Percentiles rank a stretch among this genome's conserved stretches.
phyloP scores from a whole-genome alignment of 2,797 vertebrate genomes.

The Melanotaenia trifasciata region DNA sequence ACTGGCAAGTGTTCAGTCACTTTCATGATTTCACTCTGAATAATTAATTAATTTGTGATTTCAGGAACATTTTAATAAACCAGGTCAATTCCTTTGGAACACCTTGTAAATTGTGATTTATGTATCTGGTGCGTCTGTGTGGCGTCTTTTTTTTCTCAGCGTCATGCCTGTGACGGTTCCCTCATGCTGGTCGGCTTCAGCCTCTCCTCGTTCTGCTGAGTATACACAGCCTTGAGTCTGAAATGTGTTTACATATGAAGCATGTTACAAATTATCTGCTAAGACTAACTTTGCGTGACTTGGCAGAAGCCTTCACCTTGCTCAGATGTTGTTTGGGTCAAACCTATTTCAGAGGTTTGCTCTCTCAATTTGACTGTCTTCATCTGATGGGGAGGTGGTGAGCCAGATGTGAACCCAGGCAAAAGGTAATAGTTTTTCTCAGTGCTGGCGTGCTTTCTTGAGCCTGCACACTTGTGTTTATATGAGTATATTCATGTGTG shows the following conservation, averaged over 20 bases:
- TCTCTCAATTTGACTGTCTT: constrained; percentile 80
- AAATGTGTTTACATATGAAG: constrained; percentile 85
- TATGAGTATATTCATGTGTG: constrained; percentile 22
- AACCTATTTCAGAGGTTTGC: constrained; percentile 81
- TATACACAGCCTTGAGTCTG: constrained; percentile 76
- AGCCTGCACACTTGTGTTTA: constrained; percentile 31
- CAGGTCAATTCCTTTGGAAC: constrained; percentile 29
- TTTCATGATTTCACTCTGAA: constrained; percentile 26
- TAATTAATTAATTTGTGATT: constrained; percentile 43
- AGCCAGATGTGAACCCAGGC: constrained; percentile 84
- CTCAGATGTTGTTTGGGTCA: constrained; percentile 86
- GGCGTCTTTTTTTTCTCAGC: constrained; percentile 35
- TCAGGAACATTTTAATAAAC: constrained; percentile 54
- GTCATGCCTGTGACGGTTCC: constrained; percentile 54
- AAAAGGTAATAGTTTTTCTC: constrained; percentile 64
- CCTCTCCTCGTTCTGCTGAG: constrained; percentile 62
- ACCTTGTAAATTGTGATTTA: constrained; percentile 38
- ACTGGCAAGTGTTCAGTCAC: constrained; percentile 11
- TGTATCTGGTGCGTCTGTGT: constrained; percentile 35
- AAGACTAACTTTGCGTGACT: constrained; percentile 89
- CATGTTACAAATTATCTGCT: constrained; percentile 87
- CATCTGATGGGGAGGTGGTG: constrained; percentile 67
- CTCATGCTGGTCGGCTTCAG: constrained; percentile 54
- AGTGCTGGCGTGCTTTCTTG: constrained; percentile 32
- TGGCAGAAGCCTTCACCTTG: constrained; percentile 85